These are phyloP conservation scores for Gavia stellata DNA, from an alignment of 2,113 vertebrate genomes.

Conservation along the genomic window DNA sequence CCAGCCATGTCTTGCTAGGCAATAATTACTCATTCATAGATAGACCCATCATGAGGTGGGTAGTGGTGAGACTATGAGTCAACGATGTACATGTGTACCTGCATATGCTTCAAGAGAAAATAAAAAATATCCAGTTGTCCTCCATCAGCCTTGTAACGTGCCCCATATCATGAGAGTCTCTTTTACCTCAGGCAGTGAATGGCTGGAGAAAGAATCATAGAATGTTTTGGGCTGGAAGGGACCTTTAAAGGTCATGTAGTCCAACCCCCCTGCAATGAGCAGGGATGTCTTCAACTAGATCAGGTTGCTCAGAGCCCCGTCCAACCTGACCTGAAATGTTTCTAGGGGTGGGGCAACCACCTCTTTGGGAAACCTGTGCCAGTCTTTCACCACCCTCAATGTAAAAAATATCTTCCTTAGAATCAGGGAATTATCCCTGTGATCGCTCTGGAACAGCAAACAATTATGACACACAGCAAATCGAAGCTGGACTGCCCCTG, in stretches of 20 bases:
- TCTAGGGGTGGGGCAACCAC: neutral
- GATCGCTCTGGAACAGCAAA: neutral
- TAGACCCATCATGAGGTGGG: neutral
- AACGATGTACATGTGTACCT: neutral
- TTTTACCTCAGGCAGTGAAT: neutral
- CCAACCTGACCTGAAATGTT: neutral
- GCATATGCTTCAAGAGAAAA: neutral
- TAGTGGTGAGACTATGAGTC: neutral
- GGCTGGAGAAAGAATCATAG: neutral
- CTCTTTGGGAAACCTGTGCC: no score
- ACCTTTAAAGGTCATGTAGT: neutral
- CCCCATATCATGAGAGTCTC: neutral
- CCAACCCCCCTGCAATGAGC: neutral
- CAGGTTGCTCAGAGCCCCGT: neutral
- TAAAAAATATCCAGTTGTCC: neutral
- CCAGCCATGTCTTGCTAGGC: neutral
- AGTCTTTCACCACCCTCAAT: accelerated
- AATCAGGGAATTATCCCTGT: neutral
- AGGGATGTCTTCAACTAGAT: neutral
- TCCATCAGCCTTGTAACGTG: neutral
- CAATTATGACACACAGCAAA: neutral
- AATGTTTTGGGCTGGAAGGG: neutral
- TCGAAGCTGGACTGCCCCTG: neutral
- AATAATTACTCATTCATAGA: neutral
- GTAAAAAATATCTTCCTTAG: neutral